These are phyloP conservation scores for Kuschelorhynchus macadamiae DNA, from an alignment of 2,888 invertebrate genomes.

Conservation along the genomic window DNA sequence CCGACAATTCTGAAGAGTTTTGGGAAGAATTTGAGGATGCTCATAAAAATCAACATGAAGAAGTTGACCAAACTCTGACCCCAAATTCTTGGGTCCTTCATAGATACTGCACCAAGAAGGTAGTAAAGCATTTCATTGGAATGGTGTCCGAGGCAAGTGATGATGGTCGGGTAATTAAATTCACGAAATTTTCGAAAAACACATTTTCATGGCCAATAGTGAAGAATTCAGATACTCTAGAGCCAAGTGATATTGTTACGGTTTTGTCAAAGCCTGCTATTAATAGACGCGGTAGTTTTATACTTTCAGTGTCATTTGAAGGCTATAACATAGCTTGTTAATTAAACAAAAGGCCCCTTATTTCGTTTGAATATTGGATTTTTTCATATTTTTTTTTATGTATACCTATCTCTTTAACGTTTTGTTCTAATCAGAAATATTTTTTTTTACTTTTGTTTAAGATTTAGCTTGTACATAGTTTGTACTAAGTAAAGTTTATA, in stretches of 20 bases:
- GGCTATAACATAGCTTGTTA: too few relatives aligned
- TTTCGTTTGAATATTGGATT: too few relatives aligned
- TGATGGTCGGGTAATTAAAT: constrained; percentile 24
- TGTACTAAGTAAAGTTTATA: not conserved
- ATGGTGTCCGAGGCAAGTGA: constrained; percentile 30
- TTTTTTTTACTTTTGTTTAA: too few relatives aligned
- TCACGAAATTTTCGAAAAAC: constrained; percentile 32
- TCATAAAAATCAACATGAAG: constrained; percentile 26
- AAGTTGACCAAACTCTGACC: constrained; percentile 29
- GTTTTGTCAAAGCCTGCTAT: constrained; percentile 45
- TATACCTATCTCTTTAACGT: too few relatives aligned
- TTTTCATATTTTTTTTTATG: too few relatives aligned
- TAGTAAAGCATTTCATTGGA: constrained; percentile 26
- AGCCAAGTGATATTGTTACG: constrained; percentile 44
- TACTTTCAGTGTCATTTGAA: constrained; percentile 20
- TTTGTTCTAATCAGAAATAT: too few relatives aligned
- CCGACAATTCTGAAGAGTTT: constrained; percentile 35
- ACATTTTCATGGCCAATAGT: constrained; percentile 37
- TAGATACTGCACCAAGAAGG: constrained; percentile 20
- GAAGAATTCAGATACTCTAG: constrained; percentile 36
- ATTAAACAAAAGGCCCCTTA: too few relatives aligned
- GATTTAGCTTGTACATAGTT: not conserved
- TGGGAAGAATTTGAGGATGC: constrained; percentile 20
- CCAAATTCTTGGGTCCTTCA: constrained; percentile 29
- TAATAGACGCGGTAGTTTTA: constrained; percentile 33